These are phyloP conservation scores for Leptogaster cylindrica DNA, from an alignment of 2,888 invertebrate species.

Conservation along the genomic window DNA sequence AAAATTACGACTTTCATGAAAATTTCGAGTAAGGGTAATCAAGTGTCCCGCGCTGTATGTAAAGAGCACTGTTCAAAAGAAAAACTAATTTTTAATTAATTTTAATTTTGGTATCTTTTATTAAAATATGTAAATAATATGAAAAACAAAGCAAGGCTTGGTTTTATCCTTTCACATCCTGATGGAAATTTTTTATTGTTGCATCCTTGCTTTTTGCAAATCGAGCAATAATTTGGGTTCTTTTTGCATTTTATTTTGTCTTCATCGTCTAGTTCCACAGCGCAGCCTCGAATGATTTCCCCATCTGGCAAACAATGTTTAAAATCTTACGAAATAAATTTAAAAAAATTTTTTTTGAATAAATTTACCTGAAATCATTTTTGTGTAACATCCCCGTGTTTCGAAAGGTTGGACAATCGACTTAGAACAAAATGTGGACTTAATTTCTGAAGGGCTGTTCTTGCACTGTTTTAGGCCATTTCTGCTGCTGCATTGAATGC, in stretches of 20 bases:
- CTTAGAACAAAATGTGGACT: not conserved
- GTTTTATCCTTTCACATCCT: not conserved
- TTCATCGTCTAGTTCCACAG: conserved; percentile 16
- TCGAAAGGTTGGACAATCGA: not conserved
- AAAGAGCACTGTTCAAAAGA: not conserved
- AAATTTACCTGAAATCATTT: conserved; percentile 1
- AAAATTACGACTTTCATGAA: not conserved
- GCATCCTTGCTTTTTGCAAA: not conserved
- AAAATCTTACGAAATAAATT: not conserved
- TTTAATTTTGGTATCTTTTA: not conserved
- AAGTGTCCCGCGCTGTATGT: not conserved
- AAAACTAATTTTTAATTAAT: too few species aligned
- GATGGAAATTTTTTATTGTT: not conserved
- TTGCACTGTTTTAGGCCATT: not conserved
- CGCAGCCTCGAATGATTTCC: conserved; percentile 45
- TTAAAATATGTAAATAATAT: not conserved
- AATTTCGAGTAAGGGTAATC: not conserved
- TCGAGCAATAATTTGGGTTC: not conserved
- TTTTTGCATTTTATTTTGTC: conserved; percentile 38
- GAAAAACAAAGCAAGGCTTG: not conserved
- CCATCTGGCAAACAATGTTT: conserved; percentile 36
- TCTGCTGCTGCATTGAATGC: conserved; percentile 35
- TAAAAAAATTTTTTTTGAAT: not conserved
- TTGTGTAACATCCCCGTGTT: conserved; percentile 4
- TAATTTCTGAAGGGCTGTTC: not conserved